A percentile compares a stretch with the other conserved stretches of the same genome.
These are phyloP conservation scores for Thripadectes ignobilis DNA, from an alignment of 2,797 vertebrate species.

Conservation along the genomic window DNA sequence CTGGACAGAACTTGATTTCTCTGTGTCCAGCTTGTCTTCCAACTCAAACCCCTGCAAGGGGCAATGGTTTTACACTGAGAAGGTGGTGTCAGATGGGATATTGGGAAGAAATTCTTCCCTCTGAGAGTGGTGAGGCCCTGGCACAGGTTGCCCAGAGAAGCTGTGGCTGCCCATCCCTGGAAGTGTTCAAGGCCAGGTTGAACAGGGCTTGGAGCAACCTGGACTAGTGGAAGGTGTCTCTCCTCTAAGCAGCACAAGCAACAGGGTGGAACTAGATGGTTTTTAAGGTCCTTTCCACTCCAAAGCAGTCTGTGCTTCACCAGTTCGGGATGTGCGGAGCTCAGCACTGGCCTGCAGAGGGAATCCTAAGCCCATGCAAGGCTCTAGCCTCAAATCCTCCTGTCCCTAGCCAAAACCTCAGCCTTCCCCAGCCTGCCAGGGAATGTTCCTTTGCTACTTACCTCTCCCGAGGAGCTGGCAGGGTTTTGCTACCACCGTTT, in stretches of 20 bases:
- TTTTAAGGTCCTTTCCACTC: accelerated
- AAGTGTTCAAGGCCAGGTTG: accelerated
- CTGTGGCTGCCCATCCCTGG: background rate
- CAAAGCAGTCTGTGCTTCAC: accelerated
- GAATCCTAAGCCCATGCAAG: conserved; percentile 27
- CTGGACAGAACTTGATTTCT: background rate
- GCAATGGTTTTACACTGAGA: background rate
- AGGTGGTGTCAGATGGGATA: background rate
- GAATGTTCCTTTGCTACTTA: background rate
- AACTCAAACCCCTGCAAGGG: background rate
- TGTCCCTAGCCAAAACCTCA: background rate
- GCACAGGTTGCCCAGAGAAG: background rate
- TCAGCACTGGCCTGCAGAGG: conserved; percentile 28
- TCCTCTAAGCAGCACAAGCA: accelerated
- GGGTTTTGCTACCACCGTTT: accelerated
- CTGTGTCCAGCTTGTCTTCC: background rate
- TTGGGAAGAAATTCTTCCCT: background rate
- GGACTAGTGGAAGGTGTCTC: accelerated
- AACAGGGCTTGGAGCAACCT: accelerated
- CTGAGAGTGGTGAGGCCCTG: accelerated
- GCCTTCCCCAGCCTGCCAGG: background rate
- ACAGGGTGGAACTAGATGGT: accelerated
- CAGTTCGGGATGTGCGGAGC: accelerated
- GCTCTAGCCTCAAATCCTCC: background rate
- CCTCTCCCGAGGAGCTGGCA: background rate